phyloP scores from a whole-genome alignment of 2,888 invertebrate genomes.

The Cryptocheilus praepositus region DNA sequence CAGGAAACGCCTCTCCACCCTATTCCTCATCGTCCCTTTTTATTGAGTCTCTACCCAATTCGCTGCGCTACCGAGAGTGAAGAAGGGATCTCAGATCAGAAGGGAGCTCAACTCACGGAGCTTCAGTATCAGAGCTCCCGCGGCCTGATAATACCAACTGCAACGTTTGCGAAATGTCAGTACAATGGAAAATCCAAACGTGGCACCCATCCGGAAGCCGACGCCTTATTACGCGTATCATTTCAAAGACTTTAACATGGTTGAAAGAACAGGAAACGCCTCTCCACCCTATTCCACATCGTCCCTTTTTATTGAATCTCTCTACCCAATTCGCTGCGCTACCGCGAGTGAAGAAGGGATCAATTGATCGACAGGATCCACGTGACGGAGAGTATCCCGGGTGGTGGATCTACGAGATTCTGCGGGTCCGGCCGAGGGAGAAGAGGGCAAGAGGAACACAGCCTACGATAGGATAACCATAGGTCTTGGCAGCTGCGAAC shows the following conservation, averaged over 20 bases:
- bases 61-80: too few species aligned
- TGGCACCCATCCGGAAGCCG: too few species aligned
- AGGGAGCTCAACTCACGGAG: too few species aligned
- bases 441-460: constrained; percentile 32
- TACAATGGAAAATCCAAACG: too few species aligned
- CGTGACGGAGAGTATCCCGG: constrained; percentile 23
- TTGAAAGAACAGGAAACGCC: constrained; percentile 1
- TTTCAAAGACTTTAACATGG: too few species aligned
- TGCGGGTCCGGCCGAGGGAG: constrained; percentile 38
- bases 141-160: too few species aligned
- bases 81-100: too few species aligned
- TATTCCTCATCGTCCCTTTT: not conserved
- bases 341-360: constrained; percentile 41
- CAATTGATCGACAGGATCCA: constrained; percentile 53
- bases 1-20: constrained; percentile 9
- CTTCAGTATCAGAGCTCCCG: too few species aligned
- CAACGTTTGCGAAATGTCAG: too few species aligned
- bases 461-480: constrained; percentile 61
- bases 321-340: constrained; percentile 34
- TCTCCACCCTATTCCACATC: constrained; percentile 1
- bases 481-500: constrained; percentile 65
- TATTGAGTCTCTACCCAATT: not conserved
- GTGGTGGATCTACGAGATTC: constrained; percentile 21
- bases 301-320: not conserved
- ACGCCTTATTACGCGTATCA: too few species aligned